phyloP scores from a whole-genome alignment of 1,140 invertebrate species.

The Caenorhabditis latens region DNA sequence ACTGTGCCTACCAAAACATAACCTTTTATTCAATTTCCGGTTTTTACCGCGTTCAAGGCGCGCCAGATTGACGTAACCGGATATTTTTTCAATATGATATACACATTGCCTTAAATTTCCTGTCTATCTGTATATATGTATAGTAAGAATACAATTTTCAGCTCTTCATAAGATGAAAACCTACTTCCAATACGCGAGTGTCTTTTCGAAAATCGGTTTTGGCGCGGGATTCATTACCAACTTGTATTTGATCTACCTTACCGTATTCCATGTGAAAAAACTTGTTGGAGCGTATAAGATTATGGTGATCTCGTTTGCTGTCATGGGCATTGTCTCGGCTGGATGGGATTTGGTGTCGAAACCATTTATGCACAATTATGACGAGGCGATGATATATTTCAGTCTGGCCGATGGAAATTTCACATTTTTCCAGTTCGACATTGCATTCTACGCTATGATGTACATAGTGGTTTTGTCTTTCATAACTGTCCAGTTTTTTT shows the following conservation, averaged over 20 bases:
- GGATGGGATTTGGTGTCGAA: not conserved
- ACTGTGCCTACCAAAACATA: too few relatives aligned
- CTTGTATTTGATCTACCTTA: not conserved
- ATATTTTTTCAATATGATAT: too few relatives aligned
- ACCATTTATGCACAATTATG: not conserved
- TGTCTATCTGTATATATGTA: too few relatives aligned
- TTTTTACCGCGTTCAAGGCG: too few relatives aligned
- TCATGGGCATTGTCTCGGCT: not conserved
- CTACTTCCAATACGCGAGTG: not conserved
- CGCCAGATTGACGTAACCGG: too few relatives aligned
- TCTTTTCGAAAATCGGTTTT: not conserved
- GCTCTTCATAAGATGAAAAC: slow-evolving; percentile 8
- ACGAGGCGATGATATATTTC: not conserved
- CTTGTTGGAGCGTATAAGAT: not conserved
- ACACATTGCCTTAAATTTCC: too few relatives aligned
- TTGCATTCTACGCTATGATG: not conserved
- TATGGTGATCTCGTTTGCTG: not conserved
- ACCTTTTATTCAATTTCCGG: too few relatives aligned
- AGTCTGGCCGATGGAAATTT: not conserved
- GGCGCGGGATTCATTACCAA: not conserved
- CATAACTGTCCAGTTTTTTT: not conserved
- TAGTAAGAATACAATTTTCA: too few relatives aligned
- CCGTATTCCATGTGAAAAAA: not conserved
- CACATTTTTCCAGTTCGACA: not conserved
- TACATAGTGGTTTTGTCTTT: not conserved